phyloP scores from a whole-genome alignment of 2,113 vertebrate genomes.

The Menidia beryllina region DNA sequence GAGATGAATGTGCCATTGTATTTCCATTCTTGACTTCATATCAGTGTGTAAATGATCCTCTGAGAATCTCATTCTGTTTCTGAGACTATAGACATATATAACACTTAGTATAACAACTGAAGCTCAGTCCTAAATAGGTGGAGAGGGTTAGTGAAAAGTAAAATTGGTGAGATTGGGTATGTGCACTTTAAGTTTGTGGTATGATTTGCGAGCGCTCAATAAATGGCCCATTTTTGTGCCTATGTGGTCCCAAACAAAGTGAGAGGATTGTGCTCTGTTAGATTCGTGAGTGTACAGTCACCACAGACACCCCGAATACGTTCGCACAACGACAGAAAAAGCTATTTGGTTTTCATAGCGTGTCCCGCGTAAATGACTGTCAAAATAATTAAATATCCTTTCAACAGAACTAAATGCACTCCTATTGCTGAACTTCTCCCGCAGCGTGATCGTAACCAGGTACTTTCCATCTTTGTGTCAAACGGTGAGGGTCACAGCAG shows the following conservation, averaged over 20 bases:
- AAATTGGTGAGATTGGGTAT: too few relatives aligned
- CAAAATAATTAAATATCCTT: neutral
- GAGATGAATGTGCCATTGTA: conserved; percentile 7
- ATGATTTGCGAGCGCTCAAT: neutral
- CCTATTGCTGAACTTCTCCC: neutral
- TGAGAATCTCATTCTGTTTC: too few relatives aligned
- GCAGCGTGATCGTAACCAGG: neutral
- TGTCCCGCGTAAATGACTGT: neutral
- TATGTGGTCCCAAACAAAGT: too few relatives aligned
- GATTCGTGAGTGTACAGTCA: too few relatives aligned
- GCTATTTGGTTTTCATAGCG: neutral
- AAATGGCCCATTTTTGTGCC: neutral
- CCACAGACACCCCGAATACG: neutral
- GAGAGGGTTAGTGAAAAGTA: too few relatives aligned
- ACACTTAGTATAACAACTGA: neutral
- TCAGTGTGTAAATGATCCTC: too few relatives aligned
- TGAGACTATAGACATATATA: conserved; percentile 9
- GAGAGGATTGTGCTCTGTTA: too few relatives aligned
- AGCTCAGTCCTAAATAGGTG: too few relatives aligned
- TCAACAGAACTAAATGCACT: neutral
- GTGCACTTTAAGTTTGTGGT: too few relatives aligned
- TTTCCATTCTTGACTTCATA: too few relatives aligned
- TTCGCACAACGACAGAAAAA: neutral
- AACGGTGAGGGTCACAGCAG: conserved; percentile 22
- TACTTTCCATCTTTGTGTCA: conserved; percentile 31